Base-by-base conservation (phyloP, 64 coral and sea anemone species). In the Actinia tenebrosa region DNA sequence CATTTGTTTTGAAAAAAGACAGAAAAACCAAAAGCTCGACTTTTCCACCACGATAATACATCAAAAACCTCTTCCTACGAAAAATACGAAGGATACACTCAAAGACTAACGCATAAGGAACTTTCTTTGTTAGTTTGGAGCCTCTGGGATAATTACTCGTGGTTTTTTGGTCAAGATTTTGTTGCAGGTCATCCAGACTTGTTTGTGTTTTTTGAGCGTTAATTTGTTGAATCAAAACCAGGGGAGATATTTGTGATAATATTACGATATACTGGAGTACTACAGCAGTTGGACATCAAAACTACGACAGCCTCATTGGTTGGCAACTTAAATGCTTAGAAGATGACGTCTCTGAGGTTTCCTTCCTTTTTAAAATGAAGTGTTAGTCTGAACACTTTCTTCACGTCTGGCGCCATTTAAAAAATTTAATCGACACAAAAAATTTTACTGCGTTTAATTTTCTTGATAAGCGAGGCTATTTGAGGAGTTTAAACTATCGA, bases 1-100 rank as follows among this genome's bases (percentile, higher is more conserved):
- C 71, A 80, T 91, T 87, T 92, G 85, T 77, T 92, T 60, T 85
- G 83, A 85, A 85, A 10, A 85, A 64, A 85, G 56, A 44, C 80
- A 83, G 3, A 58, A 83, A 83, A 19, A 16, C 10, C 6, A 75
- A 75, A 42, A 75, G 69, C 22, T 75, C 69, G 27, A 9, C 11
- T 75, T 75, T 42, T n/a, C n/a, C 2, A 15, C 27, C 69, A 75
- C 7, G 9, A 75, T 37, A 75, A 42, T 15, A 2, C 69, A 30
- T 75, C 69, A 27, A 75, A 75, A 4, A 0, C 27, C 26, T 30
- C 7, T 2, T 15, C 20, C n/a, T 30, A 30, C 7, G 10, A 42
- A 30, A 75, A 43, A 30, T 0, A 13, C 5, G 26, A 13, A 75
- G 9, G 0, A 14, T 3, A 15, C 0, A 15, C 0, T 14, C 69